phyloP scores from a whole-genome alignment of 2,888 invertebrate species.

The Hydraecia micacea region DNA sequence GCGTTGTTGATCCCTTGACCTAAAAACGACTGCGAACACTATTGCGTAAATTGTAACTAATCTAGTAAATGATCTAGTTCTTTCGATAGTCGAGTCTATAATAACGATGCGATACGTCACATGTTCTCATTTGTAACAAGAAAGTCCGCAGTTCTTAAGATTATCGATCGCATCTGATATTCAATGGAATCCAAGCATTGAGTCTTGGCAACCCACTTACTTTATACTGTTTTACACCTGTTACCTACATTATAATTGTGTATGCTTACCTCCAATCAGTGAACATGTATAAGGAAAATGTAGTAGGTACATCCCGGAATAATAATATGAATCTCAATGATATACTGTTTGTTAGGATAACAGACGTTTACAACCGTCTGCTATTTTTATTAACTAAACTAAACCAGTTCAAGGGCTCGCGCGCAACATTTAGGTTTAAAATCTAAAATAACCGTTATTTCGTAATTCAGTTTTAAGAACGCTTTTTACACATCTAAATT shows the following conservation, averaged over 20 bases:
- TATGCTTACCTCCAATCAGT: neutral
- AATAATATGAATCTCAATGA: constrained; percentile 31
- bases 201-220: neutral
- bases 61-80: constrained; percentile 20
- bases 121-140: constrained; percentile 10
- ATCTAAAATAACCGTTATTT: constrained; percentile 29
- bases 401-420: constrained; percentile 47
- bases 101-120: constrained; percentile 12
- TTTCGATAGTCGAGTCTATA: constrained; percentile 47
- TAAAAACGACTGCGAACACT: constrained; percentile 49
- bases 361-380: constrained; percentile 16
- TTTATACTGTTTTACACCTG: too few species aligned
- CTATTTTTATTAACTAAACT: constrained; percentile 46
- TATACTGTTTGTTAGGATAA: constrained; percentile 37
- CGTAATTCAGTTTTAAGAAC: constrained; percentile 6
- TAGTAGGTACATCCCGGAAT: neutral
- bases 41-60: constrained; percentile 56
- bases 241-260: neutral
- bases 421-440: neutral
- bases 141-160: constrained; percentile 5
- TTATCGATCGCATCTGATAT: constrained; percentile 39
- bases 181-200: constrained; percentile 32
- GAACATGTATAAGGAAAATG: neutral
- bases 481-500: neutral
- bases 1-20: constrained; percentile 59